Evolutionary conservation across 2,888 invertebrate genomes (phyloP).

Genomic region (Dynastes hyllus): DNA sequence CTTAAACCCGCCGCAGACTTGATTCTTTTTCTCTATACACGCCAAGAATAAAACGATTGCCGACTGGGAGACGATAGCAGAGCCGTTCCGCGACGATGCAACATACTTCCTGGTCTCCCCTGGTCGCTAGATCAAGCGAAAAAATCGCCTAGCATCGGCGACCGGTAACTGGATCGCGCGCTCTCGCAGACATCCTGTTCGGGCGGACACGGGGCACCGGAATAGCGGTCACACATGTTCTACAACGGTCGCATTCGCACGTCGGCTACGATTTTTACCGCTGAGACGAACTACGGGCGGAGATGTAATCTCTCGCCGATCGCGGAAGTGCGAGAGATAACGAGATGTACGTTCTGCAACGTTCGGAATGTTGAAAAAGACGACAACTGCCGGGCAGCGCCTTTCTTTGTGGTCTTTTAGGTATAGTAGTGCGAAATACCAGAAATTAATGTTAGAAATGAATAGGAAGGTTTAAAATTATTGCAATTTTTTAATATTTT

Average conservation of each 20-base stretch:
- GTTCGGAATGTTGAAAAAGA: too few species aligned
- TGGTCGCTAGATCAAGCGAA: not conserved
- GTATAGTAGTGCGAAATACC: too few species aligned
- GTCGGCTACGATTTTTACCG: not conserved
- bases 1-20: too few species aligned
- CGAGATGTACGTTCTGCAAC: too few species aligned
- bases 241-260: conserved; percentile 16
- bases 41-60: too few species aligned
- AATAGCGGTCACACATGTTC: conserved; percentile 40
- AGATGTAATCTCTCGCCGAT: not conserved
- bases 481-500: too few species aligned
- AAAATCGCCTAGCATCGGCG: conserved; percentile 26
- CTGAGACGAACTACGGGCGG: not conserved
- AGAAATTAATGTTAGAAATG: too few species aligned
- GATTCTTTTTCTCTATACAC: too few species aligned
- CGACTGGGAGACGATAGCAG: too few species aligned
- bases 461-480: too few species aligned
- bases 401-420: too few species aligned
- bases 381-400: too few species aligned
- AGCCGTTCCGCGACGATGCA: not conserved
- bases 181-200: conserved; percentile 27
- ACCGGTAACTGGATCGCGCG: conserved; percentile 32
- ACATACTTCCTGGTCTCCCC: not conserved
- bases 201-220: conserved; percentile 17
- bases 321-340: not conserved